Base-by-base conservation (phyloP, 2,797 vertebrate species). In the Anableps anableps region DNA sequence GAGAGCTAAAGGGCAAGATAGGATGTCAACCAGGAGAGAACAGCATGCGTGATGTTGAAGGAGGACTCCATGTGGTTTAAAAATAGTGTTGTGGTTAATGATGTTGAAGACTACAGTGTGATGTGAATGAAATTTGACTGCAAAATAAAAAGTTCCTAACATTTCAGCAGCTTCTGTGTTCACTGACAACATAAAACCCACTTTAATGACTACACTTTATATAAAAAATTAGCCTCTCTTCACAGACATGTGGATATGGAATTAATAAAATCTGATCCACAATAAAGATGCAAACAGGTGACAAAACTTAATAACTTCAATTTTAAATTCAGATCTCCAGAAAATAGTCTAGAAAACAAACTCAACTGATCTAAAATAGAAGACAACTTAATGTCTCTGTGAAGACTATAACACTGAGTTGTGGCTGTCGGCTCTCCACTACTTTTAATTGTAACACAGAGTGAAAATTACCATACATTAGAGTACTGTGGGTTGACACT, bases 391-490 rank as follows among this genome's bases (percentile, higher is more conserved):
- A 81, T 79, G 81, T 85, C 85, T 84, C 76, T 74, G 81, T 89
- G 83, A 86, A 84, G 80, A 82, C 73, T n/a, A 78, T 77, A 86
- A 74, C 88, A 88, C 88, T 91, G 81, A 80, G 96, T 95, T 92
- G 45, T 90, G 88, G 85, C 90, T 78, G 88, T 92, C 53, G 90
- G 89, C 92, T 88, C 94, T 95, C 90, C 88, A 79, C 76, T 88
- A 93, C 94, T 91, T 95, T 95, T 96, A 95, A 96, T 31, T 78
- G 94, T 88, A 78, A 86, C 26, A 55, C 21, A 79, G 88, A 70
- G 89, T 90, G 72, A 90, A 96, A 95, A 95, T 92, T 78, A 95
- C 93, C 88, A 88, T 74, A 78, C 77, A 79, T 81, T 82, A 81
- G 94, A 94, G 79, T 45, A 17, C 0, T 70, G 74, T 47, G 76